Base-by-base conservation (phyloP, 2,888 invertebrate genomes). In the Andrena haemorrhoa region DNA sequence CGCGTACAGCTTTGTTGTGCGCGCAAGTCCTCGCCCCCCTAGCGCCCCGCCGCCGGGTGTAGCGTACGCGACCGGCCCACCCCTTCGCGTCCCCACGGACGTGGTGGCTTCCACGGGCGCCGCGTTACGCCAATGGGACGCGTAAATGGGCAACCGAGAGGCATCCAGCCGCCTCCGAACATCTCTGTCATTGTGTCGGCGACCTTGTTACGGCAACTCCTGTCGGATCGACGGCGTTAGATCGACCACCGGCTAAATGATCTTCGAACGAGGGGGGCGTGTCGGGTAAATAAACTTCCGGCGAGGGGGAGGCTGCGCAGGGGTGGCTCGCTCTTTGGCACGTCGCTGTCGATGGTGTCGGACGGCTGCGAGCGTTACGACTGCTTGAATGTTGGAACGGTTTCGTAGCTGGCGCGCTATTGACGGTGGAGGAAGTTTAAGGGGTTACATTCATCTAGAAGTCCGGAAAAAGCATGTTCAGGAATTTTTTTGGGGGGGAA, bases 231-330 rank as follows among this genome's bases (percentile, higher is more conserved):
- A 81, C 69, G 58, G 79, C 56, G 56, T 79, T 73, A 71, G 60
- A 74, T 66, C 63, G 65, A 33, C 69, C 20, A n/a, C 16, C 58
- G 7, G 31, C 85, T 83, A 88, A 88, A 88, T 83, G 88, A 86
- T 81, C 83, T 79, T 81, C 74, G 87, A 87, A 90, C 89, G 84
- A 89, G 84, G 79, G 84, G 87, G 91, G 91, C 91, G 91, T 90
- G 90, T 81, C 88, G 80, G 69, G 75, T 80, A 83, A 87, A 89
- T 86, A 85, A 79, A 75, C 85, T 83, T 82, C 82, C 69, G 73
- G 58, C 23, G 6, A n/a, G 31, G 47, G 58, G 47, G 68, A 31
- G 29, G 47, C 0, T 63, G 26, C 20, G 29, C 73, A 80, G 84
- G 86, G 76, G 41, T 41, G 53, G 51, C 7, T 56, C 12, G 41